These are phyloP conservation scores for Scaptomyza reducta DNA, from an alignment of 2,888 invertebrate species.

Conservation along the genomic window DNA sequence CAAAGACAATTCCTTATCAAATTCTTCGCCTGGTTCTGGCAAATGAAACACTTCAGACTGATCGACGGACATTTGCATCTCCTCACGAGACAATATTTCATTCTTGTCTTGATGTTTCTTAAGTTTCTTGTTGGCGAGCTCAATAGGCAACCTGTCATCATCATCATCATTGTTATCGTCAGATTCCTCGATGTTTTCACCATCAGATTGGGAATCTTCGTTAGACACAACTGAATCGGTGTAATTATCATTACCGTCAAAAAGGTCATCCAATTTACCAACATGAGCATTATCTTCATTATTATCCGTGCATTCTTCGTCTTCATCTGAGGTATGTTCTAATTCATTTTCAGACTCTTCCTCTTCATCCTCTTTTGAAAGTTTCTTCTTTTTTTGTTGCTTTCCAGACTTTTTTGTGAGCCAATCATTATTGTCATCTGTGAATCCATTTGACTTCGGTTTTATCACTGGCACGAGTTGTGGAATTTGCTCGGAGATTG, in stretches of 20 bases:
- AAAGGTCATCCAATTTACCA: constrained; percentile 80
- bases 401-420: constrained; percentile 86
- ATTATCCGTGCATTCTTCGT: constrained; percentile 59
- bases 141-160: constrained; percentile 91
- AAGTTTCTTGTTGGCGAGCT: constrained; percentile 91
- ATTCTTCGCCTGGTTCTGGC: constrained; percentile 91
- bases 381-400: constrained; percentile 51
- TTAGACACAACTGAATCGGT: constrained; percentile 60
- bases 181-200: background rate
- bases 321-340: constrained; percentile 44
- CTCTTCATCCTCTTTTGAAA: constrained; percentile 38
- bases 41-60: constrained; percentile 91
- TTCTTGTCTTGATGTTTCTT: constrained; percentile 89
- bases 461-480: constrained; percentile 44
- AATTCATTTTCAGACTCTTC: constrained; percentile 62
- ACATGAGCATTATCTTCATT: constrained; percentile 70
- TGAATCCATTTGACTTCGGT: constrained; percentile 85
- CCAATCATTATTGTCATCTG: constrained; percentile 90
- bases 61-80: constrained; percentile 91
- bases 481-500: constrained; percentile 58
- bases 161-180: constrained; percentile 84
- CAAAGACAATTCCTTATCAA: constrained; percentile 89
- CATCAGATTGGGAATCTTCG: constrained; percentile 52
- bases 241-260: constrained; percentile 67
- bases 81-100: constrained; percentile 90